phyloP scores from a whole-genome alignment of 2,797 vertebrate genomes.

The Nyctibius grandis region DNA sequence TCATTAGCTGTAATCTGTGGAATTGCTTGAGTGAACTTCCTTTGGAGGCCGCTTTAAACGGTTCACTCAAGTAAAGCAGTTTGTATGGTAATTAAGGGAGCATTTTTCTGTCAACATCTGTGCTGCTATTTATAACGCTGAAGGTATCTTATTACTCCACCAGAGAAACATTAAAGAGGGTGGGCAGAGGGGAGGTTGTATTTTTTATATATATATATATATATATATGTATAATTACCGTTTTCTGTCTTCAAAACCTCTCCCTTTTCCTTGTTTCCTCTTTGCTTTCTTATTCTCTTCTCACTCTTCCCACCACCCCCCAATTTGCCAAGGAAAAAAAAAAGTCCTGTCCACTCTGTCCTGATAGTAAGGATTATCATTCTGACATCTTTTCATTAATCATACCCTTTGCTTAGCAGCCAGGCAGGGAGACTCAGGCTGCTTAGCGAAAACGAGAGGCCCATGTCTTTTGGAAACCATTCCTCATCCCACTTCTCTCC shows the following conservation, averaged over 20 bases:
- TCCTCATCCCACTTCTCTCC: neutral
- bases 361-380: slow-evolving; percentile 84
- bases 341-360: slow-evolving; percentile 68
- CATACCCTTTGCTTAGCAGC: slow-evolving; percentile 73
- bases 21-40: slow-evolving; percentile 93
- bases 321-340: neutral
- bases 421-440: slow-evolving; percentile 60
- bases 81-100: slow-evolving; percentile 99
- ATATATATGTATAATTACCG: neutral
- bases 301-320: neutral
- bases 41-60: slow-evolving; percentile 91
- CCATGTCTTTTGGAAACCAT: slow-evolving; percentile 36
- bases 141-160: slow-evolving; percentile 71
- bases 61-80: slow-evolving; percentile 96
- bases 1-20: slow-evolving; percentile 92
- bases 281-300: neutral
- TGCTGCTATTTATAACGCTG: slow-evolving; percentile 84
- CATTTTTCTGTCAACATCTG: slow-evolving; percentile 93
- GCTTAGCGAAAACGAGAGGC: slow-evolving; percentile 63
- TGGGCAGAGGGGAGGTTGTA: slow-evolving; percentile 43
- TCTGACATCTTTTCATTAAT: slow-evolving; percentile 91
- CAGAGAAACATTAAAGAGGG: slow-evolving; percentile 61
- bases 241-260: neutral
- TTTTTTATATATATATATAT: neutral
- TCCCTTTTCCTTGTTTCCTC: neutral